phyloP scores from a whole-genome alignment of 2,888 invertebrate species.

The Petrolisthes manimaculis region DNA sequence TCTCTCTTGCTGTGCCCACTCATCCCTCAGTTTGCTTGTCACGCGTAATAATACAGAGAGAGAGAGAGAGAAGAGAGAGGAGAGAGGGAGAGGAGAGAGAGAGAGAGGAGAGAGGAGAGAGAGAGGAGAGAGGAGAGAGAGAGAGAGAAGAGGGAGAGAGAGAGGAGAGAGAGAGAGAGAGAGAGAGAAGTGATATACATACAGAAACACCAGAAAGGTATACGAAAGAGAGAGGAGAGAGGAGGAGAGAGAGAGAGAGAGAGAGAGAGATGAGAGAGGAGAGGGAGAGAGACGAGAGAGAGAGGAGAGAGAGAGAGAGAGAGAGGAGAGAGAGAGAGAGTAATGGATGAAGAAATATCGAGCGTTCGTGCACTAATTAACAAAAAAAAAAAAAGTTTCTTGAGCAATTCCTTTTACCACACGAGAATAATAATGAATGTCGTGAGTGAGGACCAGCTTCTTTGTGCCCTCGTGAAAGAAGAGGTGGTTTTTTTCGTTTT shows the following conservation, averaged over 20 bases:
- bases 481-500: too few species aligned
- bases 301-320: conserved; percentile 10
- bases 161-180: not conserved
- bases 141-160: conserved; percentile 14
- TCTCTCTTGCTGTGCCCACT: not conserved
- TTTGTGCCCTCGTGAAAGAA: too few species aligned
- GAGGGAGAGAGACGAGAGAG: not conserved
- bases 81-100: not conserved
- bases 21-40: not conserved
- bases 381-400: not conserved
- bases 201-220: not conserved
- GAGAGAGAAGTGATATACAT: not conserved
- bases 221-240: not conserved
- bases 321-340: conserved; percentile 2
- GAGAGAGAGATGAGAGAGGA: conserved; percentile 14
- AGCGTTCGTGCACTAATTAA: not conserved
- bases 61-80: not conserved
- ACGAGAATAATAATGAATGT: too few species aligned
- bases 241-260: conserved; percentile 11
- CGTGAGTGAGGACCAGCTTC: too few species aligned
- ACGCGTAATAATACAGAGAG: not conserved
- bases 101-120: not conserved
- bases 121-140: not conserved
- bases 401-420: too few species aligned
- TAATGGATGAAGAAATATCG: not conserved